Evolutionary conservation across 2,797 vertebrate species (phyloP).

Genomic region (Clarias platycephalus): DNA sequence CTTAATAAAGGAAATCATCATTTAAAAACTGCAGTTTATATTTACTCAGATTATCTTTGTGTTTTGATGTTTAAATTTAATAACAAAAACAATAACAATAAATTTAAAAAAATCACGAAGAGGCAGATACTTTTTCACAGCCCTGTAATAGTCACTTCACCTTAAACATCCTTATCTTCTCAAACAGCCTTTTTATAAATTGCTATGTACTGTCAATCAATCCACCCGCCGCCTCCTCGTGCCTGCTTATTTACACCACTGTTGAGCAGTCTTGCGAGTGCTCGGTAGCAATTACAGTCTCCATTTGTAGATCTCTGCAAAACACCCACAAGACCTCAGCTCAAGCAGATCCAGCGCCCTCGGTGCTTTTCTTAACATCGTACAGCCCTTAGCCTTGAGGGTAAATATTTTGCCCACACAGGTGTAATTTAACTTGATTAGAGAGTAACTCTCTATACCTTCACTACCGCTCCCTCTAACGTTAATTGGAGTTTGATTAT

Average conservation of each 20-base stretch:
- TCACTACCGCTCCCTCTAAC: conserved; percentile 38
- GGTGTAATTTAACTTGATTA: conserved; percentile 58
- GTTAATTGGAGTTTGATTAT: conserved; percentile 57
- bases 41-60: no score
- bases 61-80: no score
- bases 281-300: conserved; percentile 47
- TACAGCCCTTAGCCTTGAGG: conserved; percentile 39
- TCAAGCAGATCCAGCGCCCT: conserved; percentile 3
- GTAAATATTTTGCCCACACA: conserved; percentile 58
- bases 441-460: conserved; percentile 33
- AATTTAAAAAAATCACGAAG: no score
- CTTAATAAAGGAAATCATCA: no score
- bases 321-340: conserved; percentile 46
- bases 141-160: not conserved
- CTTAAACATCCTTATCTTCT: conserved; percentile 25
- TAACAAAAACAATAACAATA: no score
- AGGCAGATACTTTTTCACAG: no score
- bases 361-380: not conserved
- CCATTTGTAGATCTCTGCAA: conserved; percentile 7
- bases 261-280: conserved; percentile 24
- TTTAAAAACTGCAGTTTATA: no score
- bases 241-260: conserved; percentile 45
- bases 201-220: conserved; percentile 25
- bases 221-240: not conserved
- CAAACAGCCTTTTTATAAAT: conserved; percentile 22